These are phyloP conservation scores for Drosophila elegans DNA, from an alignment of 1,140 invertebrate genomes.

Conservation along the genomic window DNA sequence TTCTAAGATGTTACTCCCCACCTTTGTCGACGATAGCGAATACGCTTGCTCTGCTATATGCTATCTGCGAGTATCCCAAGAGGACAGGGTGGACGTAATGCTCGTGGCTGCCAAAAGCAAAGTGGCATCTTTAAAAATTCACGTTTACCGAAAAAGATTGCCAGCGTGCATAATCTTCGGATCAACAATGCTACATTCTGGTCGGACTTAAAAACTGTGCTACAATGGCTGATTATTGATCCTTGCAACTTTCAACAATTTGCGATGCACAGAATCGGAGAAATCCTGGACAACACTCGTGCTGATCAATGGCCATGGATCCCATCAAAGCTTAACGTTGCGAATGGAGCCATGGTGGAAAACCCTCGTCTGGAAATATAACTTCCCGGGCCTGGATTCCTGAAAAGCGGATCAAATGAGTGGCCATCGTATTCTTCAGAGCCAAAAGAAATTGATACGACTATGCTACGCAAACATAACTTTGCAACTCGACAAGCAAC, in stretches of 20 bases:
- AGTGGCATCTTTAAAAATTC: background rate
- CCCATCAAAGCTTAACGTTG: background rate
- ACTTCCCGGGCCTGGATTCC: background rate
- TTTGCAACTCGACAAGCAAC: no score
- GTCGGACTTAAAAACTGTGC: background rate
- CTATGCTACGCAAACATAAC: no score
- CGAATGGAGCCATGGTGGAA: background rate
- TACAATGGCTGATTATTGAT: slow-evolving; percentile 15
- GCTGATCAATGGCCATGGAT: slow-evolving; percentile 9
- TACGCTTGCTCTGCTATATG: background rate
- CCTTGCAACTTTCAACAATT: slow-evolving; percentile 7
- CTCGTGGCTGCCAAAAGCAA: background rate
- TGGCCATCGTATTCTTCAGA: no score
- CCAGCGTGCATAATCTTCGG: background rate
- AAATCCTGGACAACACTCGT: background rate
- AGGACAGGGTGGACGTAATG: background rate
- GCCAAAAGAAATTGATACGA: no score
- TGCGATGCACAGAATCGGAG: slow-evolving; percentile 3
- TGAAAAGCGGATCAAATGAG: no score
- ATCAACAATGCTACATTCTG: background rate
- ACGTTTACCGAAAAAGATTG: background rate
- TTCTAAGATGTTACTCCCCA: slow-evolving; percentile 6
- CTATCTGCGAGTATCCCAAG: background rate
- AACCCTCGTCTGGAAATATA: background rate
- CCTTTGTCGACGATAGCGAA: slow-evolving; percentile 6